Evolutionary conservation across 2,113 vertebrate genomes (phyloP), one percentile per base, ranked within the genome.

Genomic region (Eretmochelys imbricata): DNA sequence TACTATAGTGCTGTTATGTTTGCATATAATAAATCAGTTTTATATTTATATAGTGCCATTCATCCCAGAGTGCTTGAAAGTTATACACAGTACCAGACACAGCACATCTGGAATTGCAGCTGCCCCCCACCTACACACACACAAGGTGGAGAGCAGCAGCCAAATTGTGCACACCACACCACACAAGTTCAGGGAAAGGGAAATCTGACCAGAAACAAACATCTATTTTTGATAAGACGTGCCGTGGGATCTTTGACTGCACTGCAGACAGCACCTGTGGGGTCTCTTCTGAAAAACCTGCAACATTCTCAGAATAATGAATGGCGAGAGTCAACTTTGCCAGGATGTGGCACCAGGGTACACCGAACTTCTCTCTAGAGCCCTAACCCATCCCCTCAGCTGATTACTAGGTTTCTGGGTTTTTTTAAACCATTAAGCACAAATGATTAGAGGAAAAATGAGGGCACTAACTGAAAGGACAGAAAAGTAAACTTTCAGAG

Each of bases 161-260:
- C 75, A 46, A 75, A 89, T 19, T 82, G 59, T 19, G 75, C 20
- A n/a, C 53, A 92, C 55, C 83, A 16, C 1, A 76, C 0, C 0
- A 93, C 5, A 5, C 24, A 42, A 31, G 80, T 88, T 96, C 22
- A 0, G 50, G 88, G 84, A 89, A 95, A 89, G 91, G 20, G 53
- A 89, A 91, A 92, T 86, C 55, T 93, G 80, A 62, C 88, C 85
- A 86, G 49, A 50, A 24, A 46, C 20, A 96, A 97, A 78, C 14
- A 29, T 8, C 5, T 83, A 1, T 9, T 93, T 96, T 95, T 38
- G 54, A 42, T 75, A 79, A 93, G 93, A 96, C 97, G 84, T 27
- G 78, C 12, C 57, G 84, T 82, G 8, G 90, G 81, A 25, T 84
- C 17, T 38, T 72, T 62, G 13, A 31, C 20, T 93, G 79, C 53